Percentiles rank a stretch among this genome's conserved stretches.
These are phyloP conservation scores for Callionymus lyra DNA, from an alignment of 2,113 vertebrate genomes.

Conservation along the genomic window DNA sequence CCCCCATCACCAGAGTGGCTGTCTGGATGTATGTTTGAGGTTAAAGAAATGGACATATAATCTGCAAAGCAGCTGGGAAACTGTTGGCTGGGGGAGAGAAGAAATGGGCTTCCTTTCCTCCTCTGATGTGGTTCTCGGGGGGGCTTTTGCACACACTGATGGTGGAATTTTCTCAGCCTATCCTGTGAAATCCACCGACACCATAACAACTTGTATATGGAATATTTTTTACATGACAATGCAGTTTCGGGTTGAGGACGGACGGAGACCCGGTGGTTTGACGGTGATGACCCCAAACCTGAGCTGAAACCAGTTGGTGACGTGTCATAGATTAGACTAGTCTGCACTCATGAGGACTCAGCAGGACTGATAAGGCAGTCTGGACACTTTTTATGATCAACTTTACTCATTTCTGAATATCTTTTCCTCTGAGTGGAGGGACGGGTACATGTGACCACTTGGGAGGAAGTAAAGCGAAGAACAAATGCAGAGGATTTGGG, in stretches of 20 bases:
- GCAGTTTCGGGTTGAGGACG: too few relatives aligned
- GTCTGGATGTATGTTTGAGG: neutral
- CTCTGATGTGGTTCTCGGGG: constrained; percentile 1
- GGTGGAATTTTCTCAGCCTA: neutral
- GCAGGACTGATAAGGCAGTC: constrained; percentile 36
- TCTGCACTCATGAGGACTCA: constrained; percentile 22
- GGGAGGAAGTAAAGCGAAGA: constrained; percentile 8
- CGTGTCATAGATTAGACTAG: constrained; percentile 22
- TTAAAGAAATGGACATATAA: constrained; percentile 10
- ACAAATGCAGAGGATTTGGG: neutral
- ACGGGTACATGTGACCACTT: constrained; percentile 8
- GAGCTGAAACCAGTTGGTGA: neutral
- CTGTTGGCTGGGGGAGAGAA: neutral
- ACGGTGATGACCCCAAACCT: constrained; percentile 5
- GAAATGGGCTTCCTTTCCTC: neutral
- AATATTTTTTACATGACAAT: constrained; percentile 1
- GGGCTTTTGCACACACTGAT: neutral
- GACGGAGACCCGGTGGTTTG: neutral
- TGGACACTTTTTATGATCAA: constrained; percentile 45
- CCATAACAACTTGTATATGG: neutral
- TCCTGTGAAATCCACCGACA: constrained; percentile 1
- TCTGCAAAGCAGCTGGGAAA: constrained; percentile 9
- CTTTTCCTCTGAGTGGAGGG: constrained; percentile 20
- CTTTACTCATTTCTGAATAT: constrained; percentile 33
- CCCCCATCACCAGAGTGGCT: too few relatives aligned